Evolutionary conservation across 2,797 vertebrate species (phyloP).

Genomic region (Betta splendens): DNA sequence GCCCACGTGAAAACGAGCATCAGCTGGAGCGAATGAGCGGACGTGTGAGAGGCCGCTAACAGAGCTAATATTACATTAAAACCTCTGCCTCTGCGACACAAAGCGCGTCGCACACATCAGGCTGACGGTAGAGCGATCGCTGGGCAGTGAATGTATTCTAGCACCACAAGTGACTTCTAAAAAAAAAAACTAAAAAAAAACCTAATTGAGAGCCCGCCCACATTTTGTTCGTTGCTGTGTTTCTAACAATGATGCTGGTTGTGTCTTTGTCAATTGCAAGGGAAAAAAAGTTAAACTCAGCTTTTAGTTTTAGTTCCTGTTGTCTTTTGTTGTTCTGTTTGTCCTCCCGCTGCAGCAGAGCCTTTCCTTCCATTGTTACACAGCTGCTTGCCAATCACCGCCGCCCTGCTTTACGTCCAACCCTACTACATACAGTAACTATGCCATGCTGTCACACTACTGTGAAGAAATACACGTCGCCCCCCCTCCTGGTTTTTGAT

Average conservation of each 20-base stretch:
- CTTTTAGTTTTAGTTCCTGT: slow-evolving; percentile 54
- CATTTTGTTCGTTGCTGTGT: slow-evolving; percentile 49
- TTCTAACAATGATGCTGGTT: slow-evolving; percentile 47
- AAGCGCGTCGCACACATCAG: slow-evolving; percentile 52
- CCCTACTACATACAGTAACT: slow-evolving; percentile 54
- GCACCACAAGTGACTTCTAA: slow-evolving; percentile 79
- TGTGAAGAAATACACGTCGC: slow-evolving; percentile 61
- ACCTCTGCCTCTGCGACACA: slow-evolving; percentile 54
- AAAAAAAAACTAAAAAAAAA: slow-evolving; percentile 30
- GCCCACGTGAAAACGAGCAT: slow-evolving; percentile 27
- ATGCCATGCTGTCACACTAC: slow-evolving; percentile 67
- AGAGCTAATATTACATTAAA: slow-evolving; percentile 53
- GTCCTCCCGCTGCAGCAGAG: slow-evolving; percentile 37
- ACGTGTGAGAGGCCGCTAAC: slow-evolving; percentile 60
- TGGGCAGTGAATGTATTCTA: slow-evolving; percentile 78
- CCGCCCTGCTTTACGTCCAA: slow-evolving; percentile 41
- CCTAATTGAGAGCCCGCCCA: slow-evolving; percentile 46
- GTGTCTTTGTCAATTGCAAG: slow-evolving; percentile 49
- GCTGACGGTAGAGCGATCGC: slow-evolving; percentile 45
- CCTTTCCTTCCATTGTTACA: slow-evolving; percentile 30
- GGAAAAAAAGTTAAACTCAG: slow-evolving; percentile 34
- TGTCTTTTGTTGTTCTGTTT: slow-evolving; percentile 46
- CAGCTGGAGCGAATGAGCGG: slow-evolving; percentile 42
- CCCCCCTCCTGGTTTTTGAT: slow-evolving; percentile 41
- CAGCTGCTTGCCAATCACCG: slow-evolving; percentile 33